Evolutionary conservation across 1,140 invertebrate species (phyloP).

Genomic region (Pseudomyrmex flavicornis): DNA sequence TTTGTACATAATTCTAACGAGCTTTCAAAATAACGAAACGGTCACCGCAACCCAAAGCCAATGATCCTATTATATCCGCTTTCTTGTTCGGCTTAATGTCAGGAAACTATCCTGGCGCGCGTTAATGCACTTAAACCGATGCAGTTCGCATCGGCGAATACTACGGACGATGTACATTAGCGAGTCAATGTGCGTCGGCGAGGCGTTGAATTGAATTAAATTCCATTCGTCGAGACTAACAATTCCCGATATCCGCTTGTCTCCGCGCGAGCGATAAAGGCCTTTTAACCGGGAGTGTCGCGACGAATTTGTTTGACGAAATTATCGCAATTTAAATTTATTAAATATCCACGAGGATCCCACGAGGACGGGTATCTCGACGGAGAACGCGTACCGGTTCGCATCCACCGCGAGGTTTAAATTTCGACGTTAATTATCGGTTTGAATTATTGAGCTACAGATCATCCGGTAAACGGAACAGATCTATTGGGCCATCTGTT

Average conservation of each 20-base stretch:
- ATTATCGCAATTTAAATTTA: neutral
- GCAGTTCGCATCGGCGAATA: neutral
- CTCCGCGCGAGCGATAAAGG: slow-evolving; percentile 10
- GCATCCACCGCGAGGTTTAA: neutral
- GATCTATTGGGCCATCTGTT: slow-evolving; percentile 17
- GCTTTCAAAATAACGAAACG: slow-evolving; percentile 3
- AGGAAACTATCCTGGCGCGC: slow-evolving; percentile 21
- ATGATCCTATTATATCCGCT: slow-evolving; percentile 52
- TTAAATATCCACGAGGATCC: neutral
- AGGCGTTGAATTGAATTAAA: slow-evolving; percentile 25
- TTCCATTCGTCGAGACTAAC: slow-evolving; percentile 1
- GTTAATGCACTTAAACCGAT: slow-evolving; percentile 51
- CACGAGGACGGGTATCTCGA: no score
- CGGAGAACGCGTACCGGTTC: neutral
- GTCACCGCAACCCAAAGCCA: slow-evolving; percentile 18
- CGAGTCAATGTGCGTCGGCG: neutral
- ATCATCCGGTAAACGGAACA: slow-evolving; percentile 2
- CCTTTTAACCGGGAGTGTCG: neutral
- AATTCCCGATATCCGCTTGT: neutral
- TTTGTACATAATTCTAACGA: neutral
- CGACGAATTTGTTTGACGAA: slow-evolving; percentile 16
- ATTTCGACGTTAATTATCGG: slow-evolving; percentile 33
- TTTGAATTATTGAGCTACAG: slow-evolving; percentile 27
- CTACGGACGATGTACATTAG: neutral
- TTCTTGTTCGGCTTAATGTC: slow-evolving; percentile 39